Base-by-base conservation (phyloP, 2,113 vertebrate species). In the Phoxinus phoxinus region DNA sequence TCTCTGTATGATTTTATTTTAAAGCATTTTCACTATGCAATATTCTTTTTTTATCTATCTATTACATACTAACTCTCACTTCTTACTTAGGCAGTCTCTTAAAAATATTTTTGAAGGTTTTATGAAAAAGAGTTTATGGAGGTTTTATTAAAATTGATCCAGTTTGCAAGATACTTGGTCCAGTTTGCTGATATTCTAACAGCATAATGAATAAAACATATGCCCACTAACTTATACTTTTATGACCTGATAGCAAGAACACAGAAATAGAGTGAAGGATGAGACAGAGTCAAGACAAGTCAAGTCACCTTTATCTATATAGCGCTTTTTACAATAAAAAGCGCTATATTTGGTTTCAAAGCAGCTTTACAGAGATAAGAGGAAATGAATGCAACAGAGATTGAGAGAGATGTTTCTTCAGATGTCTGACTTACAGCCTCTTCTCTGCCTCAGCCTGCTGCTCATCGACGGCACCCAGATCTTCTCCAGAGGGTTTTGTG, bases 401-500 rank as follows among this genome's bases (percentile, higher is more conserved):
- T 41, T 10, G 41, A 71, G 30, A 56, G 53, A 77, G 9, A 63
- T 59, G 58, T 48, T 48, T 79, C 13, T 72, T 21, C 19, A 41
- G 56, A 11, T 46, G 37, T 32, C 35, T n/a, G 58, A 93, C 95
- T 96, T 92, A 97, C 96, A 97, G 87, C 96, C 95, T 92, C 96
- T 92, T 77, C 96, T 94, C 48, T 88, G 90, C 88, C 93, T 95
- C 88, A 96, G 91, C 61, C 93, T 74, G 83, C 89, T 93, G 63
- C 92, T 93, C 93, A 94, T 92, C 86, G 94, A 94, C 5, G 96
- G 96, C 32, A 96, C 96, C 97, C 97, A 97, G 27, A 95, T 97
- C 92, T 97, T 97, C 93, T 97, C 95, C 87, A 97, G 93, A 73
- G 95, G 95, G 15, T 93, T 97, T 82, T 96, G 96, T 3, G 95